A percentile compares a stretch with the other conserved stretches of the same genome.
These are phyloP conservation scores for Phengaris alcon DNA, from an alignment of 2,888 invertebrate species.

Conservation along the genomic window DNA sequence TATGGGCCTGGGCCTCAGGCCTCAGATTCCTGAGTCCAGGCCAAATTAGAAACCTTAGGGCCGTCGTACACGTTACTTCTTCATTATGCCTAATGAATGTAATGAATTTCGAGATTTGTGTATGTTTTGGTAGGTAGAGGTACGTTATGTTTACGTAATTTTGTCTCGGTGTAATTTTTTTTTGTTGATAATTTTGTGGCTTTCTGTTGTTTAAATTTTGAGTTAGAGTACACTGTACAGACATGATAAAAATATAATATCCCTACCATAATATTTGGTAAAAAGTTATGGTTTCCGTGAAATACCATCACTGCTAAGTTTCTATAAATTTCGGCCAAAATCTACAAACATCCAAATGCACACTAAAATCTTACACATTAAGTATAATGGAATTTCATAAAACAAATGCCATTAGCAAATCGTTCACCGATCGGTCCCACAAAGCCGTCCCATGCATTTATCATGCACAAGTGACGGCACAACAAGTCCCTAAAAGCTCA, in stretches of 20 bases:
- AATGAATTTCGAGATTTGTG: constrained; percentile 10
- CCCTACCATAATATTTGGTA: too few relatives aligned
- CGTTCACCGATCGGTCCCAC: constrained; percentile 36
- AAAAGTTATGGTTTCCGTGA: too few relatives aligned
- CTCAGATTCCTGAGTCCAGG: constrained; percentile 50
- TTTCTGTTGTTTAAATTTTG: background rate
- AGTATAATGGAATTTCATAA: constrained; percentile 20
- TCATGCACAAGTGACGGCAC: constrained; percentile 75
- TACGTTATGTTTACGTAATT: background rate
- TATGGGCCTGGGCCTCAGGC: constrained; percentile 73
- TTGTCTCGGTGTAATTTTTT: background rate
- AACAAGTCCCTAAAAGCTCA: constrained; percentile 63
- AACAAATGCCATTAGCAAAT: constrained; percentile 45
- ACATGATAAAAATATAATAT: too few relatives aligned
- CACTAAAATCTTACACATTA: background rate
- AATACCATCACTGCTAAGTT: too few relatives aligned
- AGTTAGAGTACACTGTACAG: too few relatives aligned
- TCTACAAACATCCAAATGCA: background rate
- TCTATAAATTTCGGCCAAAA: background rate
- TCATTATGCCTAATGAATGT: constrained; percentile 14
- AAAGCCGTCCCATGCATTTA: constrained; percentile 57
- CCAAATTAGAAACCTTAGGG: constrained; percentile 36
- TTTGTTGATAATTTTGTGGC: background rate
- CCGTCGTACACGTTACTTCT: constrained; percentile 5
- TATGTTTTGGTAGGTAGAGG: background rate